Conservation (phyloP, 2,113 vertebrate genomes). For the Pomatostomus ruficeps region DNA sequence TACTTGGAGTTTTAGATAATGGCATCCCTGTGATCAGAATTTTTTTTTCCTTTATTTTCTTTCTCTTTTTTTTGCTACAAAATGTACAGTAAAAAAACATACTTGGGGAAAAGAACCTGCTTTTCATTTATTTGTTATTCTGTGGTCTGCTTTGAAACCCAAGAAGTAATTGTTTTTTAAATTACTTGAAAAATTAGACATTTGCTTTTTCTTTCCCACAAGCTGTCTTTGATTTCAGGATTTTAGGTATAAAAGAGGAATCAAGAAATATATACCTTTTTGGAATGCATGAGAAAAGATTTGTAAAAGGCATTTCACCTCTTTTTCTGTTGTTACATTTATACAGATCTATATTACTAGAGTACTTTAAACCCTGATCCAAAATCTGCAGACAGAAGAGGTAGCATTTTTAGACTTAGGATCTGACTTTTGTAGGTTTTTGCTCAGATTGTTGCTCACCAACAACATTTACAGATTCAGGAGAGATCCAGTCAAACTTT, state of each 20-base stretch:
- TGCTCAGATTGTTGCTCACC: not conserved
- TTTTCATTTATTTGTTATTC: conserved; percentile 43
- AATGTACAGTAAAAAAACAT: conserved; percentile 73
- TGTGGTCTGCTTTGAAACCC: not conserved
- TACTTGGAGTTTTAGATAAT: conserved; percentile 67
- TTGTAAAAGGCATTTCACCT: not conserved
- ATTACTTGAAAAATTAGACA: not conserved
- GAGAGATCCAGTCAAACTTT: not conserved
- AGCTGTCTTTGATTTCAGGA: not conserved
- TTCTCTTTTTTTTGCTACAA: conserved; percentile 61
- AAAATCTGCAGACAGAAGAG: not conserved
- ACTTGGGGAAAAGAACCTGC: conserved; percentile 1
- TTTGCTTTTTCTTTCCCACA: not conserved
- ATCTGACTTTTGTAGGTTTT: not conserved
- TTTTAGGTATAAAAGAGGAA: not conserved
- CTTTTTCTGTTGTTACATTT: not conserved
- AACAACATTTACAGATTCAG: not conserved
- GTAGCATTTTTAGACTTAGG: not conserved
- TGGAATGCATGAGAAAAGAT: not conserved
- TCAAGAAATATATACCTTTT: not conserved
- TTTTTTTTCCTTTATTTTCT: conserved; percentile 27
- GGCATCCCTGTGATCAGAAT: conserved; percentile 60
- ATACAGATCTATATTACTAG: not conserved
- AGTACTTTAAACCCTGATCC: not conserved
- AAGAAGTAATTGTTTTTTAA: not conserved